Percentiles rank a stretch among this genome's conserved stretches.
phyloP scores from a whole-genome alignment of 2,113 vertebrate species.

The Sebastes schlegelii region DNA sequence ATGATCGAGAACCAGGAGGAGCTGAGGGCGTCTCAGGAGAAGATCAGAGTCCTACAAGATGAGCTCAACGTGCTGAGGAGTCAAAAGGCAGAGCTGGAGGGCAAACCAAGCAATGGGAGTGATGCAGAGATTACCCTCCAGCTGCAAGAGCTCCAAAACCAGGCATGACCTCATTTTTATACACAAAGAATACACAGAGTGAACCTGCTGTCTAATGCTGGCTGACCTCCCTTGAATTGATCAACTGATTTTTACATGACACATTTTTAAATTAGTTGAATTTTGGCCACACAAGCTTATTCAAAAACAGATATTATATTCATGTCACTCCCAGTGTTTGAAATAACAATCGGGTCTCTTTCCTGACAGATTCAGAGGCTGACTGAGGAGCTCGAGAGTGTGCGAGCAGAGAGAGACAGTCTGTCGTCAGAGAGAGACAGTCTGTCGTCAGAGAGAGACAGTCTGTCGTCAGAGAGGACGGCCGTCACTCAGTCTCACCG shows the following conservation, averaged over 20 bases:
- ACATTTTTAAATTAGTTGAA: background rate
- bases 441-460: constrained; percentile 54
- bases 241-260: background rate
- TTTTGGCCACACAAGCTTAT: background rate
- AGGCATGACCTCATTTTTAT: background rate
- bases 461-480: background rate
- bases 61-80: background rate
- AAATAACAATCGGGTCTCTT: background rate
- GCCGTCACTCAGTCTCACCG: background rate
- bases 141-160: constrained; percentile 14
- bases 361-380: constrained; percentile 25
- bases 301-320: background rate
- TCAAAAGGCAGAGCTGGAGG: constrained; percentile 17
- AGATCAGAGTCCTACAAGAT: constrained; percentile 29
- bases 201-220: background rate
- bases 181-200: background rate
- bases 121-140: fast-evolving
- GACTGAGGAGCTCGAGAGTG: constrained; percentile 43
- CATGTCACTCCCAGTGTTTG: too few relatives aligned
- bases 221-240: background rate
- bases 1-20: constrained; percentile 37
- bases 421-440: constrained; percentile 26
- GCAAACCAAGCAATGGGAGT: background rate
- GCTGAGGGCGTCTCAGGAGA: constrained; percentile 42
- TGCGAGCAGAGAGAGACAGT: constrained; percentile 48